These are phyloP conservation scores for Tupaia tana DNA, from an alignment of 2,113 vertebrate species.

Conservation along the genomic window DNA sequence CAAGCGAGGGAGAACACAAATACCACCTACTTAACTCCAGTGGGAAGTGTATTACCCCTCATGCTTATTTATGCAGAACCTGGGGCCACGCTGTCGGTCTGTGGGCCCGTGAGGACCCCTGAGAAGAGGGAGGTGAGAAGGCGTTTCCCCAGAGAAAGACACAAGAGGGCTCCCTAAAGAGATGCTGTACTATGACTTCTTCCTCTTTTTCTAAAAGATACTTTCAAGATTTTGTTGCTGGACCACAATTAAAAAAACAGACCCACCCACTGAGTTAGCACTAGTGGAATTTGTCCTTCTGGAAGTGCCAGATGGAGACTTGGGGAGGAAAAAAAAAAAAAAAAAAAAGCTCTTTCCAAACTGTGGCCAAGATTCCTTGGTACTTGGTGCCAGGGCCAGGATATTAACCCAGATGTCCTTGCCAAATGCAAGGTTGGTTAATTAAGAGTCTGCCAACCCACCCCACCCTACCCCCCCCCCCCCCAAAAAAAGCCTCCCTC, in stretches of 20 bases:
- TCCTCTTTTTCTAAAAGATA: conserved; percentile 34
- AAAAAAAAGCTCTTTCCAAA: conserved; percentile 41
- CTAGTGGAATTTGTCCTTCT: conserved; percentile 67
- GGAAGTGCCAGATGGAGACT: conserved; percentile 74
- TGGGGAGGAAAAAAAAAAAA: neutral
- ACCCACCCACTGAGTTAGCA: conserved; percentile 54
- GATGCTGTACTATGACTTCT: neutral
- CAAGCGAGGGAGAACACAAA: conserved; percentile 32
- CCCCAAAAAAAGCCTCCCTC: neutral
- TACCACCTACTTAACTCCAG: conserved; percentile 44
- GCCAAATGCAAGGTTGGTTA: conserved; percentile 70
- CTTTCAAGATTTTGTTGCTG: conserved; percentile 46
- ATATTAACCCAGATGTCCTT: conserved; percentile 77
- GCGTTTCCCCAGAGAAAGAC: neutral
- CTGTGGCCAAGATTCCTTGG: conserved; percentile 76
- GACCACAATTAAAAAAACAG: conserved; percentile 57
- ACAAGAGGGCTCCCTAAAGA: neutral
- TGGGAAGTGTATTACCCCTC: neutral
- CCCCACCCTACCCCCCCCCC: neutral
- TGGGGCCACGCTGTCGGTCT: neutral
- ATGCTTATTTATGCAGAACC: neutral
- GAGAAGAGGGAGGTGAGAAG: neutral
- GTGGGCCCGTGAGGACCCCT: neutral
- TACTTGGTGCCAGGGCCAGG: conserved; percentile 71
- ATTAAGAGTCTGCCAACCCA: conserved; percentile 68